Evolutionary conservation across 2,888 invertebrate species (phyloP).

Genomic region (Girardia tigrina): DNA sequence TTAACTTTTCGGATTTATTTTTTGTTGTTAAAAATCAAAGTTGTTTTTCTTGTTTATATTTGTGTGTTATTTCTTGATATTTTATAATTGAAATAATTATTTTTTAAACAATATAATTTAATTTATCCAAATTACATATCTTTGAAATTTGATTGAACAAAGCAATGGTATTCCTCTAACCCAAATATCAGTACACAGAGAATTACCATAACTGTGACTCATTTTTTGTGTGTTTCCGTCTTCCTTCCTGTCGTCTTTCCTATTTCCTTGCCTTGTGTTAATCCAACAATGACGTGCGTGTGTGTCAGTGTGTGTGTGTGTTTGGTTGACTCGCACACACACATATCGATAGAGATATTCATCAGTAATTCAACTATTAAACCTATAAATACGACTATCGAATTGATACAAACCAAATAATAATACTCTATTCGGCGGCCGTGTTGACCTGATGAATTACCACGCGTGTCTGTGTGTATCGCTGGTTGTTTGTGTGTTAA

Average conservation of each 20-base stretch:
- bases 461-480: not conserved
- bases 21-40: too few species aligned
- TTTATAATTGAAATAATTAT: too few species aligned
- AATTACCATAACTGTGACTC: slow-evolving; percentile 23
- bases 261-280: slow-evolving; percentile 21
- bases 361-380: not conserved
- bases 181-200: slow-evolving; percentile 16
- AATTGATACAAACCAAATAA: slow-evolving; percentile 9
- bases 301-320: too few species aligned
- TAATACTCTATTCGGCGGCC: slow-evolving; percentile 18
- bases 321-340: slow-evolving; percentile 8
- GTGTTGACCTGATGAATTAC: slow-evolving; percentile 9
- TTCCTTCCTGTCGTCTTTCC: slow-evolving; percentile 23
- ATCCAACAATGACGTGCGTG: slow-evolving; percentile 11
- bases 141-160: not conserved
- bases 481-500: not conserved
- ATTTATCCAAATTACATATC: not conserved
- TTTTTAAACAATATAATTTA: not conserved
- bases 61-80: too few species aligned
- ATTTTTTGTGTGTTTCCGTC: slow-evolving; percentile 23
- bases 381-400: slow-evolving; percentile 13
- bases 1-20: not conserved
- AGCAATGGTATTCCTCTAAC: slow-evolving; percentile 13
- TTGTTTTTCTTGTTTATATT: too few species aligned
- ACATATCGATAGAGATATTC: slow-evolving; percentile 23